Evolutionary conservation across 1,140 invertebrate genomes (phyloP).

Genomic region (Bombus haemorrhoidalis): DNA sequence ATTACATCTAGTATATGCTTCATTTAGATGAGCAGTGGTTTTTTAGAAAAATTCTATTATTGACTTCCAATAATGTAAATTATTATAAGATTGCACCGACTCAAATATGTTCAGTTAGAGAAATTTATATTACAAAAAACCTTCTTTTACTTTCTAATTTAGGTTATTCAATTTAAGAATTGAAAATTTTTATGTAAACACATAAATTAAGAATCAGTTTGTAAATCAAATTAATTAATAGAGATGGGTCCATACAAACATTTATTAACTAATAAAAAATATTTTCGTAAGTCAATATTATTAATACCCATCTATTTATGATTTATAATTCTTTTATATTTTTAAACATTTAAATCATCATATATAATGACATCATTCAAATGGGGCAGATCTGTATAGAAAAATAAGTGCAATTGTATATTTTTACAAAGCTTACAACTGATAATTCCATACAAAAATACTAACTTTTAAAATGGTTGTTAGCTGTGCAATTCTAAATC

Average conservation of each 20-base stretch:
- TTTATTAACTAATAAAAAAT: not conserved
- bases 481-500: constrained; percentile 35
- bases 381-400: constrained; percentile 30
- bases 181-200: constrained; percentile 17
- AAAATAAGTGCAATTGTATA: constrained; percentile 31
- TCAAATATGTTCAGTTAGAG: constrained; percentile 17
- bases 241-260: constrained; percentile 23
- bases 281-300: not conserved
- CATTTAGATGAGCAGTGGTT: constrained; percentile 24
- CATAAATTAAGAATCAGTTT: constrained; percentile 37
- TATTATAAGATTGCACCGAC: constrained; percentile 53
- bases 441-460: constrained; percentile 12
- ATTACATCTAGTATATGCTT: constrained; percentile 35
- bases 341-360: constrained; percentile 12
- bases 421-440: constrained; percentile 34
- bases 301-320: constrained; percentile 13
- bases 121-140: constrained; percentile 31
- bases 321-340: constrained; percentile 33
- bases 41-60: constrained; percentile 41
- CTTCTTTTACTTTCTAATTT: constrained; percentile 15
- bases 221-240: constrained; percentile 38
- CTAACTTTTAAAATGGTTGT: constrained; percentile 36
- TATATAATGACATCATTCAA: constrained; percentile 5
- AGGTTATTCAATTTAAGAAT: constrained; percentile 39
- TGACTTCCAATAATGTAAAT: constrained; percentile 65